A percentile compares a stretch with the other conserved stretches of the same genome.
Conservation (phyloP, 2,113 vertebrate genomes). For the Oryzias curvinotus region DNA sequence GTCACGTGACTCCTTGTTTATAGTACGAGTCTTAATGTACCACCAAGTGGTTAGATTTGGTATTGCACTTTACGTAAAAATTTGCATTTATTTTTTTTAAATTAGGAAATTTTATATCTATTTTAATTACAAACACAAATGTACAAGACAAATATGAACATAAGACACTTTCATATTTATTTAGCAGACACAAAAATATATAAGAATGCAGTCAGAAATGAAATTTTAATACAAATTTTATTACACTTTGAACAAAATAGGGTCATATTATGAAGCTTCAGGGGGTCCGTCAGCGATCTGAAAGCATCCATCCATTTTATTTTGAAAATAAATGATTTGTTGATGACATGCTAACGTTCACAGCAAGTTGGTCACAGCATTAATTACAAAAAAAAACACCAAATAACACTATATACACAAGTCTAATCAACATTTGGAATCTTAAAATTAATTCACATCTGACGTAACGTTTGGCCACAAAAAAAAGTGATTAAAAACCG, state of each 20-base stretch:
- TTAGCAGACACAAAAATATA: background rate
- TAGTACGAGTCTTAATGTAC: conserved; percentile 14
- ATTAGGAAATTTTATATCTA: too few species aligned
- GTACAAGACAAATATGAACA: too few species aligned
- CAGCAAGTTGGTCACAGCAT: conserved; percentile 12
- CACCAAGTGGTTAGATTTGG: conserved; percentile 7
- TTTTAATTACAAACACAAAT: too few species aligned
- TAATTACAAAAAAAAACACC: background rate
- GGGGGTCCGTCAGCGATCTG: background rate
- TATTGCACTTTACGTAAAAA: conserved; percentile 4
- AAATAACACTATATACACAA: too few species aligned
- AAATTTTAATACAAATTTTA: conserved; percentile 45
- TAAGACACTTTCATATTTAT: background rate
- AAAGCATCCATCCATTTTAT: conserved; percentile 5
- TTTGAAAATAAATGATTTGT: background rate
- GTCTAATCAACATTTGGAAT: too few species aligned
- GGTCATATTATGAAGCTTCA: background rate
- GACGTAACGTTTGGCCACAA: too few species aligned
- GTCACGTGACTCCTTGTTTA: conserved; percentile 78
- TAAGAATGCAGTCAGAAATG: too few species aligned
- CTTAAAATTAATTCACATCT: too few species aligned
- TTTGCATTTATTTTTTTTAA: too few species aligned
- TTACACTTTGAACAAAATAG: conserved; percentile 48
- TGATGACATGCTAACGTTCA: conserved; percentile 17
- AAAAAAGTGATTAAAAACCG: too few species aligned